These are phyloP conservation scores for Threskiornis aethiopicus DNA, from an alignment of 2,797 vertebrate species.

Conservation along the genomic window DNA sequence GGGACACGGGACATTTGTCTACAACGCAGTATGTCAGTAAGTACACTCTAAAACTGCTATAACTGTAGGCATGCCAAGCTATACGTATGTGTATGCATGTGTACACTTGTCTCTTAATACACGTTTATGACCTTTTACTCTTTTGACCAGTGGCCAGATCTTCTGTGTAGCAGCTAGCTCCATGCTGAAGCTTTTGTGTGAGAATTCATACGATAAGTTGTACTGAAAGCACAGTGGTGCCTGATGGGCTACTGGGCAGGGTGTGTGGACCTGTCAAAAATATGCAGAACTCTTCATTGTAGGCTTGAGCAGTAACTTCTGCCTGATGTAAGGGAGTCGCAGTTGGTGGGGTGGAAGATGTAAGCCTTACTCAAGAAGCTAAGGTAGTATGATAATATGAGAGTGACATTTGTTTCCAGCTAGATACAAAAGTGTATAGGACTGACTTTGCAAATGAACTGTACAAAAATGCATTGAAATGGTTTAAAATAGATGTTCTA, in stretches of 20 bases:
- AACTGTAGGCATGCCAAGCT: background rate
- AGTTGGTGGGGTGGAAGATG: background rate
- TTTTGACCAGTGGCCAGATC: background rate
- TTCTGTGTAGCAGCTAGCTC: background rate
- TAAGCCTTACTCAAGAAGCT: background rate
- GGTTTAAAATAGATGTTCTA: background rate
- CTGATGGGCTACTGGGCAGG: background rate
- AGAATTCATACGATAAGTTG: background rate
- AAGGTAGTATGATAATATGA: background rate
- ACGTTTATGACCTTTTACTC: background rate
- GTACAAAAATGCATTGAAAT: background rate
- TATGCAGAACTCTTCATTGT: background rate
- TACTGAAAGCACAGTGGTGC: background rate
- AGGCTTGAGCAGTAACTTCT: background rate
- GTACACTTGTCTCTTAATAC: background rate
- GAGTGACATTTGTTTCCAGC: background rate
- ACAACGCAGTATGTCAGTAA: background rate
- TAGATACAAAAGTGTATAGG: background rate
- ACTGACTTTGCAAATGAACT: background rate
- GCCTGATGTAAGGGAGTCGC: background rate
- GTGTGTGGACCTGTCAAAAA: background rate
- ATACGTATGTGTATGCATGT: fast-evolving
- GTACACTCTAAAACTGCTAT: background rate
- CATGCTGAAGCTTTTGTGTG: background rate
- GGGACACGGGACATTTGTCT: background rate